Evolutionary conservation across 2,113 vertebrate species (phyloP).

Genomic region (Pterocles orientalis): DNA sequence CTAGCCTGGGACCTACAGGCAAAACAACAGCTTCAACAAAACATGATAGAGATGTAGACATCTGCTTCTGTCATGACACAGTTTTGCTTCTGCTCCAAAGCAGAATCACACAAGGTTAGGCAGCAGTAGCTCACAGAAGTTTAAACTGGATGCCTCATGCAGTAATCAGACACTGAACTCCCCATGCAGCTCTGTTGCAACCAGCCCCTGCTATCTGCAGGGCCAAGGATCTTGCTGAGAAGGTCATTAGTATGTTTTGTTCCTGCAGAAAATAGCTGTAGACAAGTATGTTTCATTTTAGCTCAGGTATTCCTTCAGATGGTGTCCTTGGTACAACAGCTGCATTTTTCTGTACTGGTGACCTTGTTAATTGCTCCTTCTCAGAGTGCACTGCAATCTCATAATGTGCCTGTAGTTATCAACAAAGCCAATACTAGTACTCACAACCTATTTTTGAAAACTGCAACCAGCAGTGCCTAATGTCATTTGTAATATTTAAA

Average conservation of each 20-base stretch:
- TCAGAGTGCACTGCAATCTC: background rate
- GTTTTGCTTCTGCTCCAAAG: background rate
- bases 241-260: background rate
- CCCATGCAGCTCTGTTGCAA: background rate
- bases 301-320: conserved; percentile 50
- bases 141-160: background rate
- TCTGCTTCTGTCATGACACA: background rate
- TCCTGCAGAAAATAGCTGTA: background rate
- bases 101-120: background rate
- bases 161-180: background rate
- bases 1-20: background rate
- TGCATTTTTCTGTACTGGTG: background rate
- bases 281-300: background rate
- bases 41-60: background rate
- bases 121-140: background rate
- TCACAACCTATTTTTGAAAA: conserved; percentile 8
- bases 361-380: conserved; percentile 3
- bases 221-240: background rate
- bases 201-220: background rate
- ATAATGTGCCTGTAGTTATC: background rate
- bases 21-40: background rate
- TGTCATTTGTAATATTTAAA: background rate
- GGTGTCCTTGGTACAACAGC: background rate
- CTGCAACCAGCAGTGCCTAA: conserved; percentile 63
- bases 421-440: background rate